A percentile compares a stretch with the other conserved stretches of the same genome.
phyloP scores from a whole-genome alignment of 2,797 vertebrate genomes.

The Lagocephalus sceleratus region DNA sequence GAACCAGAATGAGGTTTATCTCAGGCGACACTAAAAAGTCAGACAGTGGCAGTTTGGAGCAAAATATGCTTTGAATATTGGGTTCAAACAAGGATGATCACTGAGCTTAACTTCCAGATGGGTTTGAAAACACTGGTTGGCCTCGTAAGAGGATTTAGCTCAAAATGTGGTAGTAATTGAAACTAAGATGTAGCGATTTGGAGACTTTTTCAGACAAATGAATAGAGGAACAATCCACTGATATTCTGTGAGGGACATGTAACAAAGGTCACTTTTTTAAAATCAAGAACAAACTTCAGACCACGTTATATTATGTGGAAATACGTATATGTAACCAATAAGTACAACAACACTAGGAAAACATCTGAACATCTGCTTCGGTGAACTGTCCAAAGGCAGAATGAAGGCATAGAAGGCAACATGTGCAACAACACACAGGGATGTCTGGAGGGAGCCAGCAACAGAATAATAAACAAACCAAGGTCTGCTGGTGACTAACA shows the following conservation, averaged over 20 bases:
- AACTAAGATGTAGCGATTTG: slow-evolving; percentile 48
- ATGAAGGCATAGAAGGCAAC: slow-evolving; percentile 41
- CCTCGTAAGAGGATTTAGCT: slow-evolving; percentile 47
- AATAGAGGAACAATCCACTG: slow-evolving; percentile 10
- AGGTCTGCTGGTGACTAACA: slow-evolving; percentile 49
- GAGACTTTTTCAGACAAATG: slow-evolving; percentile 29
- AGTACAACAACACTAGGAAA: slow-evolving; percentile 2
- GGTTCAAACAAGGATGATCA: slow-evolving; percentile 37
- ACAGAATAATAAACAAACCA: slow-evolving; percentile 69
- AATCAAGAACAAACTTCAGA: no score
- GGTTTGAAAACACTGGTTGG: slow-evolving; percentile 37
- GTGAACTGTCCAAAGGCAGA: slow-evolving; percentile 46
- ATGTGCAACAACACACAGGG: slow-evolving; percentile 64
- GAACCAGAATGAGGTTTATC: slow-evolving; percentile 21
- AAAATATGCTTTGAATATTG: slow-evolving; percentile 23
- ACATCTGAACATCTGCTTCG: slow-evolving; percentile 49
- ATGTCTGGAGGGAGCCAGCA: slow-evolving; percentile 38
- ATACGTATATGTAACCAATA: not conserved
- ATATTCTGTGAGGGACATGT: not conserved
- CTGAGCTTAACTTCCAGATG: slow-evolving; percentile 33
- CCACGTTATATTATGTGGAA: no score
- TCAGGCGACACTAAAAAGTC: slow-evolving; percentile 38
- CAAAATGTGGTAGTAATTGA: slow-evolving; percentile 53
- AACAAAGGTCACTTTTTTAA: not conserved
- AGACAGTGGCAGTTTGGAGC: slow-evolving; percentile 13